phyloP scores from a whole-genome alignment of 2,888 invertebrate genomes.

The Pseudeuparius sepicola region DNA sequence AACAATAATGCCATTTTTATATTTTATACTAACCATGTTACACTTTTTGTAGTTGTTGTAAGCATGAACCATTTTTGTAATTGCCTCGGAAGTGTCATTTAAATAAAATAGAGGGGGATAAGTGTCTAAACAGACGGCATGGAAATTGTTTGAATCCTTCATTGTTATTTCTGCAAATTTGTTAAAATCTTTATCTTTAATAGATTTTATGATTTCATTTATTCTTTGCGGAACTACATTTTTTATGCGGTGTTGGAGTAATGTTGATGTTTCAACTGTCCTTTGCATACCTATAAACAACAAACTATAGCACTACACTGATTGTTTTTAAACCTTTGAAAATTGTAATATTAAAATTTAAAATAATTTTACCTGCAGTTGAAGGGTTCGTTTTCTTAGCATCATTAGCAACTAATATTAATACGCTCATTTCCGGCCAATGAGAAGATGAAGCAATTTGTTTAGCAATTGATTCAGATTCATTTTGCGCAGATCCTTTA shows the following conservation, averaged over 20 bases:
- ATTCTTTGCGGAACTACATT: conserved; percentile 65
- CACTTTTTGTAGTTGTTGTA: conserved; percentile 64
- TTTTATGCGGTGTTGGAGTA: conserved; percentile 65
- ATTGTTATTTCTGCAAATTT: conserved; percentile 90
- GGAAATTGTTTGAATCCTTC: conserved; percentile 96
- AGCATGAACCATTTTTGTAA: conserved; percentile 70
- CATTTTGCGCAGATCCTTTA: conserved; percentile 50
- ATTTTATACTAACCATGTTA: conserved; percentile 44
- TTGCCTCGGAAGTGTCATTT: conserved; percentile 75
- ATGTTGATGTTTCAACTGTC: conserved; percentile 67
- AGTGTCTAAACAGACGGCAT: conserved; percentile 87
- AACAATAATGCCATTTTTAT: background rate
- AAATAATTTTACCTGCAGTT: too few relatives aligned
- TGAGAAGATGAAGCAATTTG: conserved; percentile 63
- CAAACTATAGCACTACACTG: too few relatives aligned
- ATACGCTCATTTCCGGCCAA: conserved; percentile 85
- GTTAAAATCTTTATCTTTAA: conserved; percentile 62
- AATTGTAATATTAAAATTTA: too few relatives aligned
- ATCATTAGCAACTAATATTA: conserved; percentile 84
- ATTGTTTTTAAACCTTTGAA: too few relatives aligned
- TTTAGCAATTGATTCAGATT: conserved; percentile 66
- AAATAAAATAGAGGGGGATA: conserved; percentile 91
- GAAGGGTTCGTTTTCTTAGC: conserved; percentile 75
- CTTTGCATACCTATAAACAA: conserved; percentile 87
- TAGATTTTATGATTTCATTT: conserved; percentile 46